Evolutionary conservation across 2,888 invertebrate species (phyloP).

Genomic region (Netelia inedita): DNA sequence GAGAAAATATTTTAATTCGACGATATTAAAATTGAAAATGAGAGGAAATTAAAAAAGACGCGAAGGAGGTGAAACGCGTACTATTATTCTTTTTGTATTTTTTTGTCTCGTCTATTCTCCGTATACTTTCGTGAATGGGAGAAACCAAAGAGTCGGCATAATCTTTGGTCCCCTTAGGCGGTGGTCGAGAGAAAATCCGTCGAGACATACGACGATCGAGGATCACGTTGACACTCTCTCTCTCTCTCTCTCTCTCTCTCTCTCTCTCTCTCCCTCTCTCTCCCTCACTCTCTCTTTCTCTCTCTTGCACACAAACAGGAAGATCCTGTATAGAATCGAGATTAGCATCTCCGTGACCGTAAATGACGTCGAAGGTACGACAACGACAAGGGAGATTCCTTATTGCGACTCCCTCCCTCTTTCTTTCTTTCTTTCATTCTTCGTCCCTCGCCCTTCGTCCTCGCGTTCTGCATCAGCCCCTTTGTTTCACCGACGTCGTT

Average conservation of each 20-base stretch:
- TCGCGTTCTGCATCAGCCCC: slow-evolving; percentile 42
- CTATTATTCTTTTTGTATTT: slow-evolving; percentile 19
- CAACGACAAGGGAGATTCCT: slow-evolving; percentile 28
- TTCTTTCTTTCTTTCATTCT: slow-evolving; percentile 22
- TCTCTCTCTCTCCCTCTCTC: background rate
- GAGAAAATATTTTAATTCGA: no score
- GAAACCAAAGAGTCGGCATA: slow-evolving; percentile 33
- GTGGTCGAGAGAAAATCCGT: slow-evolving; percentile 7
- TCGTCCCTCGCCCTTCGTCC: slow-evolving; percentile 17
- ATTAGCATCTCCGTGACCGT: slow-evolving; percentile 65
- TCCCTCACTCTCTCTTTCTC: no score
- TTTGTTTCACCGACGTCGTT: slow-evolving; percentile 58
- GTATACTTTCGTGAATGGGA: slow-evolving; percentile 36
- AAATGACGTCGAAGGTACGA: slow-evolving; percentile 60
- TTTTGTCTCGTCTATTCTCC: slow-evolving; percentile 40
- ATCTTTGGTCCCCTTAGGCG: slow-evolving; percentile 25
- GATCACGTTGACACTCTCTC: slow-evolving; percentile 18
- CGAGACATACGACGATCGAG: slow-evolving; percentile 44
- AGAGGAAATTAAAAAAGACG: no score
- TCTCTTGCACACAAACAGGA: background rate
- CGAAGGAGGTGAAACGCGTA: background rate
- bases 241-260: background rate
- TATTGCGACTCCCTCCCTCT: background rate
- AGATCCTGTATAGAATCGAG: slow-evolving; percentile 21
- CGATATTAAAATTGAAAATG: no score